phyloP scores from a whole-genome alignment of 2,797 vertebrate genomes.

The Hozukius guyotensis region DNA sequence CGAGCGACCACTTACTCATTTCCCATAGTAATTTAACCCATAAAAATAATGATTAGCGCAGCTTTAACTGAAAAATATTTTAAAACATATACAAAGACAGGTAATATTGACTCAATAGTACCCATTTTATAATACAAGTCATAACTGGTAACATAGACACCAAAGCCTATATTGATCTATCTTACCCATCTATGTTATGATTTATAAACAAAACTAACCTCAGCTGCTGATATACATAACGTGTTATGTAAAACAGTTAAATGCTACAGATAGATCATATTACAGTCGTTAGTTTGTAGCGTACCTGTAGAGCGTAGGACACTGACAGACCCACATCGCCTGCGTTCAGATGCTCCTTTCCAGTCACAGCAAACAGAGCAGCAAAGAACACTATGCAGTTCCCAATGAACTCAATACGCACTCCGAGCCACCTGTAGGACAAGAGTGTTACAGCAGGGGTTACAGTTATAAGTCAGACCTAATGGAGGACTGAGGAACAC shows the following conservation, averaged over 20 bases:
- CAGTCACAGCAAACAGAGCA: slow-evolving; percentile 91
- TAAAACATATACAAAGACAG: neutral
- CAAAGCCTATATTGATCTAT: too few relatives aligned
- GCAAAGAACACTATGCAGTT: slow-evolving; percentile 95
- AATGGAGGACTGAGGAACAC: neutral
- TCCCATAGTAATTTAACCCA: neutral
- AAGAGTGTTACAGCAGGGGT: neutral
- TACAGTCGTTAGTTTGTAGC: rapidly evolving
- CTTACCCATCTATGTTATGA: neutral
- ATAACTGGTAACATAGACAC: too few relatives aligned
- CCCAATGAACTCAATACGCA: slow-evolving; percentile 94
- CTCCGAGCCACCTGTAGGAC: slow-evolving; percentile 90
- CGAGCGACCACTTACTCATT: neutral
- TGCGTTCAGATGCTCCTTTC: slow-evolving; percentile 85
- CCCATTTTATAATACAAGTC: too few relatives aligned
- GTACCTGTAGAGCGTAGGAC: slow-evolving; percentile 95
- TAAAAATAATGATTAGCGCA: neutral
- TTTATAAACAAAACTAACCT: too few relatives aligned
- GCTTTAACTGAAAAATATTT: neutral
- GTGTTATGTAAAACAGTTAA: neutral
- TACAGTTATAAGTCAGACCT: neutral
- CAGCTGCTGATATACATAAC: too few relatives aligned
- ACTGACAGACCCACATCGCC: slow-evolving; percentile 95
- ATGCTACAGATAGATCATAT: neutral
- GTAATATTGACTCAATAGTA: neutral